Percentiles rank a stretch among this genome's conserved stretches.
These are phyloP conservation scores for Ganaspis brasiliensis DNA, from an alignment of 2,888 invertebrate species.

Conservation along the genomic window DNA sequence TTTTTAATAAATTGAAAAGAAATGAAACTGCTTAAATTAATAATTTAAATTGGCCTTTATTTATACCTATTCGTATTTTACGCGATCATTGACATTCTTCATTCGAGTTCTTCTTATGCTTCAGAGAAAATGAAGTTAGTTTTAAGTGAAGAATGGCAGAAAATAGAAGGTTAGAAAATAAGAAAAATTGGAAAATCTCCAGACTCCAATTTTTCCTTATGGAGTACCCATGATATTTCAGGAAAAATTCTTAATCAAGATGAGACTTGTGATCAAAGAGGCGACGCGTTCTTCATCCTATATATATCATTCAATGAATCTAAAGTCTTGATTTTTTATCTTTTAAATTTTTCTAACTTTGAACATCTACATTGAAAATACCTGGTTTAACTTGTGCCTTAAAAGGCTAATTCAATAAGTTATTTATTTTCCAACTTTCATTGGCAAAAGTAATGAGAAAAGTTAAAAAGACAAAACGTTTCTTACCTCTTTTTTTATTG, in stretches of 20 bases:
- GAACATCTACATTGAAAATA: slow-evolving; percentile 7
- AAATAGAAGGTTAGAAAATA: background rate
- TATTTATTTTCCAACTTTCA: too few species aligned
- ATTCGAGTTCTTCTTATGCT: too few species aligned
- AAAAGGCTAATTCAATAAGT: too few species aligned
- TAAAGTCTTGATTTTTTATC: background rate
- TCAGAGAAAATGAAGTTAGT: background rate
- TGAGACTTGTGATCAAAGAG: background rate
- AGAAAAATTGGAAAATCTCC: slow-evolving; percentile 28
- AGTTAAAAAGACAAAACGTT: too few species aligned
- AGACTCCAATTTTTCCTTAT: slow-evolving; percentile 1
- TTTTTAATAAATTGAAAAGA: background rate
- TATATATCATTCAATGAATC: background rate
- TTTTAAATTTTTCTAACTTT: background rate
- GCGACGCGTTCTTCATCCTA: background rate
- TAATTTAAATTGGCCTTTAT: background rate
- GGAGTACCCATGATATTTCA: slow-evolving; percentile 21
- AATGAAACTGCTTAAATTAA: background rate
- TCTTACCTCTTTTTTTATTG: too few species aligned
- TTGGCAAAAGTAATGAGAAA: too few species aligned
- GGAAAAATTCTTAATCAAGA: slow-evolving; percentile 25
- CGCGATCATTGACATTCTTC: too few species aligned
- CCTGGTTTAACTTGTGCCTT: too few species aligned
- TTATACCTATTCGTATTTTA: too few species aligned
- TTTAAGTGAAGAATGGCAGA: background rate